Percentiles rank a stretch among this genome's conserved stretches.
These are phyloP conservation scores for Odontothrips loti DNA, from an alignment of 2,888 invertebrate species.

Conservation along the genomic window DNA sequence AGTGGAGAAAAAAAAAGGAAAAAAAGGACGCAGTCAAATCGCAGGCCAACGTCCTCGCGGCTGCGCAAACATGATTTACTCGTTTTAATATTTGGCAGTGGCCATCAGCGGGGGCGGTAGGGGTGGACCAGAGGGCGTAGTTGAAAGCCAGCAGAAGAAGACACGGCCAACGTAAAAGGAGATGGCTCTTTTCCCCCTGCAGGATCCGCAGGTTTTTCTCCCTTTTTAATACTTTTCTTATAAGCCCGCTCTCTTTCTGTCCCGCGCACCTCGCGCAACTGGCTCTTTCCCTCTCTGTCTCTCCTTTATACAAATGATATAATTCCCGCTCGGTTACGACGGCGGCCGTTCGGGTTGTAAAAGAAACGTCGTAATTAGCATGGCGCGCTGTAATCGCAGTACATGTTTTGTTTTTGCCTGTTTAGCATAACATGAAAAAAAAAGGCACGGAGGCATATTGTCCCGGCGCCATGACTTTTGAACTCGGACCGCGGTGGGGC, in stretches of 20 bases:
- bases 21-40: too few relatives aligned
- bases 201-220: neutral
- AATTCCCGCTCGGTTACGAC: slow-evolving; percentile 18
- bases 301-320: slow-evolving; percentile 13
- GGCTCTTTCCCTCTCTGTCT: neutral
- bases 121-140: neutral
- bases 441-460: neutral
- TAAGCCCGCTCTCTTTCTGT: neutral
- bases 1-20: too few relatives aligned
- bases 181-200: slow-evolving; percentile 19
- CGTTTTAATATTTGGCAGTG: neutral
- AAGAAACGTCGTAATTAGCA: slow-evolving; percentile 22
- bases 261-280: neutral
- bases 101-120: neutral
- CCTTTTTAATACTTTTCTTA: slow-evolving; percentile 18
- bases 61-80: neutral
- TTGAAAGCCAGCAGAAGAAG: neutral
- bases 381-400: neutral
- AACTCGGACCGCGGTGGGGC: too few relatives aligned
- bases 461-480: too few relatives aligned
- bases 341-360: neutral
- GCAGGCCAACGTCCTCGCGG: neutral
- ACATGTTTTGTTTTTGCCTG: neutral
- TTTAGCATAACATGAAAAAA: neutral
- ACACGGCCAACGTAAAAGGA: slow-evolving; percentile 19